Base-by-base conservation (phyloP, 2,888 invertebrate genomes). In the Adelognathus sp. region DNA sequence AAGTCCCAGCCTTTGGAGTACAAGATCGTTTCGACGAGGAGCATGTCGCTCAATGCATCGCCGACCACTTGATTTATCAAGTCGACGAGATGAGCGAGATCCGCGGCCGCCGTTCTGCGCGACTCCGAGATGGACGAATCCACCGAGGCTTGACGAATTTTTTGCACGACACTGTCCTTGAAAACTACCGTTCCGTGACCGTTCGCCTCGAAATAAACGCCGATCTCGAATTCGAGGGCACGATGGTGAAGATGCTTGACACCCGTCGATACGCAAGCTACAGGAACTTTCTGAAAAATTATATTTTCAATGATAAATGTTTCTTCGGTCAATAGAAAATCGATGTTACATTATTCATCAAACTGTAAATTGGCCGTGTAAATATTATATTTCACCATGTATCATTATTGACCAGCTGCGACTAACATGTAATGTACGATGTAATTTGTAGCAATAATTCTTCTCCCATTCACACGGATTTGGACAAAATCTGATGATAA, bases 131-230 rank as follows among this genome's bases (percentile, higher is more conserved):
- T 27, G 11, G 88, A 92, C 29, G 89, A 83, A 85, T 93, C 91
- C 52, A 88, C 85, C 2, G 91, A 87, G 41, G 92, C 93, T 74
- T 91, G 91, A 75, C 91, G 91, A 61, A 96, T 93, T 11, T 92
- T 89, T 9, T 92, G 89, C 86, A 95, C 94, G 0, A 97, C 96
- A 16, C 91, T 91, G 0, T 94, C 92, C 88, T 96, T 97, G 87
- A 98, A 98, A 0, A 98, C 92, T 0, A 97, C 96, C 0, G 99
- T 99, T 11, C 99, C 99, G 92, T 99, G 99, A 0, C 99, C 99
- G 92, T 99, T 99, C 0, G 99, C 99, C 91, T 99, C 99, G 92
- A 99, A 99, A 92, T 99, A 99, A 3, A 99, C 95, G 1, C 99
- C 99, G 85, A 99, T 95, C 89, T 99, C 99, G 92, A 95, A 99